phyloP scores from a whole-genome alignment of 92 coral and sea anemone species.

The Pocillopora meandrina region DNA sequence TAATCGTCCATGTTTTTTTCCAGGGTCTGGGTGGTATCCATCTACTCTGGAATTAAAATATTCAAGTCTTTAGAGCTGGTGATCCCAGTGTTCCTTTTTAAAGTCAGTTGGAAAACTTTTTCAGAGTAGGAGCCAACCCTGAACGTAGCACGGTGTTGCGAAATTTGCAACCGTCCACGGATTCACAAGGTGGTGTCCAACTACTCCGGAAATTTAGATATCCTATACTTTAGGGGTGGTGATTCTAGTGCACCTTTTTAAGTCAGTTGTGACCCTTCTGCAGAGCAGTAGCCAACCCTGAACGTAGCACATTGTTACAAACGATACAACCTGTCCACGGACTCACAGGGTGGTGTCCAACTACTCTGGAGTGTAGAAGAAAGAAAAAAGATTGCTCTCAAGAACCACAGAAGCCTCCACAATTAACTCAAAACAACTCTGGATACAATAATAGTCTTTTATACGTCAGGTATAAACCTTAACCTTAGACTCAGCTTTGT shows the following conservation, averaged over 20 bases:
- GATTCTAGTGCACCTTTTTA: too few relatives aligned
- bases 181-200: constrained; percentile 35
- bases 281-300: constrained; percentile 40
- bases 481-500: not conserved
- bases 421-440: too few relatives aligned
- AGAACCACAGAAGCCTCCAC: too few relatives aligned
- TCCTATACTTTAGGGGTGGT: too few relatives aligned
- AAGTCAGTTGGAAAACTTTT: too few relatives aligned
- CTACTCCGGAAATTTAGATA: not conserved
- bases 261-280: not conserved
- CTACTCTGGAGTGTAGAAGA: not conserved
- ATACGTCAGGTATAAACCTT: not conserved
- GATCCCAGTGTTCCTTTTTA: not conserved
- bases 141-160: not conserved
- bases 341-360: constrained; percentile 36
- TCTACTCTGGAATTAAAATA: too few relatives aligned
- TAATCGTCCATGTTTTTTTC: too few relatives aligned
- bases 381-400: too few relatives aligned
- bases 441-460: too few relatives aligned
- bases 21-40: too few relatives aligned
- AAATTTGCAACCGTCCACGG: not conserved
- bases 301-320: not conserved
- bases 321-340: not conserved
- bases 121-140: constrained; percentile 31
- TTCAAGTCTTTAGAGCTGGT: too few relatives aligned